Evolutionary conservation across 2,113 vertebrate genomes (phyloP), one percentile per base, ranked within the genome.

Genomic region (Patagioenas fasciata): DNA sequence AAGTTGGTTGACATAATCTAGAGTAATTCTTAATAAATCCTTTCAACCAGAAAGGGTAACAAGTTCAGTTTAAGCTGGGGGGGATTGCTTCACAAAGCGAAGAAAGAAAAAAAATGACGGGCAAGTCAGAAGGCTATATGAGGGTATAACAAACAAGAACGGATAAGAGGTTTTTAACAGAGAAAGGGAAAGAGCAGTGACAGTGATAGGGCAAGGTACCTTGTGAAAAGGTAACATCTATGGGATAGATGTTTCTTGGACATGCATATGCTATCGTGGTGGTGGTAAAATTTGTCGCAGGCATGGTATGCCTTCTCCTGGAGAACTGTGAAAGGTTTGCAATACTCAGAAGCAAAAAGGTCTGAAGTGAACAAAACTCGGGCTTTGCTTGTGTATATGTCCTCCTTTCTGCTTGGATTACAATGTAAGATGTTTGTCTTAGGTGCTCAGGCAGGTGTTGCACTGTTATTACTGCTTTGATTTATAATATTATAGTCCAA

Each of bases 1-100:
- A 78, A 86, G 62, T 48, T 58, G 50, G 77, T 92, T 95, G 96
- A 95, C 86, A 96, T 89, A 95, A 95, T 91, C 83, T 87, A 65
- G 58, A 91, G 32, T 85, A 94, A 91, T 93, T 61, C 78, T 91
- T 71, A 94, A 65, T 94, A 89, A 91, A 93, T 74, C 56, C 79
- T 94, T 94, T 95, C 83, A 95, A 72, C 66, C 54, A 95, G 73
- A 84, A 84, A 92, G 58, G 91, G 88, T 75, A 95, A 95, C 17
- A 87, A 95, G 80, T 92, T 95, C 83, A 96, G 29, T 66, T 90
- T 78, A 71, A 69, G 75, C 29, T 72, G 19, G 4, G 2, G 38
- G 47, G 70, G 40, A 80, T 42, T 70, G 23, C 56, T 90, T 80
- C 86, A 83, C 29, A 80, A 80, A 29, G 20, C 77, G 24, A 54